Evolutionary conservation across 2,888 invertebrate genomes (phyloP).

Genomic region (Lithophane ornitopus): DNA sequence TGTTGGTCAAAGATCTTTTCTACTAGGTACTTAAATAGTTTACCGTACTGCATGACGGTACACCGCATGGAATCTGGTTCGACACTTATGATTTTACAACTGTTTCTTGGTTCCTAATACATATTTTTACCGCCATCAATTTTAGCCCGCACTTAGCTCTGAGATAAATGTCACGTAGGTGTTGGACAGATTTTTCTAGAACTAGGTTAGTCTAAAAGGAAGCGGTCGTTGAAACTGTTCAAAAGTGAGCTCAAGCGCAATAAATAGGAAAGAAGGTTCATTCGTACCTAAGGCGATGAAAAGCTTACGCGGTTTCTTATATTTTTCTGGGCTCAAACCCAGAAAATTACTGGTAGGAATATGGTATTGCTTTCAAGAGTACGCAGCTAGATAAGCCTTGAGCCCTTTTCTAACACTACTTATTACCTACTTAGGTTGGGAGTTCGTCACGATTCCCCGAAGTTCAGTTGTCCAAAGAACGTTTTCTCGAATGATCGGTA

Average conservation of each 20-base stretch:
- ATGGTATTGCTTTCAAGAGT: neutral
- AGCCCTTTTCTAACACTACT: neutral
- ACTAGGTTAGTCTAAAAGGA: conserved; percentile 9
- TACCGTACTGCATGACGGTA: conserved; percentile 17
- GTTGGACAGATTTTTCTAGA: conserved; percentile 7
- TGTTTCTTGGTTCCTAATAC: conserved; percentile 22
- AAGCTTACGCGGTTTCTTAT: neutral
- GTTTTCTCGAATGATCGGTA: neutral
- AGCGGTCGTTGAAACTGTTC: conserved; percentile 4
- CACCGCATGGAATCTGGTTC: conserved; percentile 26
- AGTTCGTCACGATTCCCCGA: too few relatives aligned
- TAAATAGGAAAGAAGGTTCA: neutral
- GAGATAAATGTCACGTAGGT: conserved; percentile 16
- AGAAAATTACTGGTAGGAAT: neutral
- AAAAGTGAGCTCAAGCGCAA: neutral
- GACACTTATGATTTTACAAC: conserved; percentile 24
- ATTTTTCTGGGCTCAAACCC: neutral
- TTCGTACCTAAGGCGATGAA: neutral
- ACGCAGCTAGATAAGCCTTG: neutral
- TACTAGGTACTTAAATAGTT: conserved; percentile 1
- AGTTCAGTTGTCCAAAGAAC: neutral
- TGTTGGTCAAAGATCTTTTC: conserved; percentile 5
- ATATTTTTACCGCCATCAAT: conserved; percentile 25
- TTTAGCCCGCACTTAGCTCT: conserved; percentile 27
- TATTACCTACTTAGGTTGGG: neutral